Conservation (phyloP, 2,113 vertebrate species). For the Mormoops blainvillei region DNA sequence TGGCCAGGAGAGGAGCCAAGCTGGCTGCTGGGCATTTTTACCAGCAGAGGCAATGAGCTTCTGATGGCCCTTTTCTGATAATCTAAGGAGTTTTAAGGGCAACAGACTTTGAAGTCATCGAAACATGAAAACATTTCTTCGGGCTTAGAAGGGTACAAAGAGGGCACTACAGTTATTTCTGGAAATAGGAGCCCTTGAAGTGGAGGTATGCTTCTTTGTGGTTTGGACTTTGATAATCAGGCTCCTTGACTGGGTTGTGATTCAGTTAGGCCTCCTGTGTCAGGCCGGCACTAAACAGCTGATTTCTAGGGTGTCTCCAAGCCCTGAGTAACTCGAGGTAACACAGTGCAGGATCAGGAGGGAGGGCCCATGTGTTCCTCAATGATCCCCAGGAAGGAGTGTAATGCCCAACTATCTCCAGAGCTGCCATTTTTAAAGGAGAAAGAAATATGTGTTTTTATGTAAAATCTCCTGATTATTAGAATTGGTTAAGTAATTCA, state of each 20-base stretch:
- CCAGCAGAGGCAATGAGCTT: not conserved
- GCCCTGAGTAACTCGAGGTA: not conserved
- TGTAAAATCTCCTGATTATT: slow-evolving; percentile 18
- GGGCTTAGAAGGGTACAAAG: slow-evolving; percentile 54
- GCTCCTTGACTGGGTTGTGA: slow-evolving; percentile 35
- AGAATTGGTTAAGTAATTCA: slow-evolving; percentile 34
- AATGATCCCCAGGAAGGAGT: rapidly evolving
- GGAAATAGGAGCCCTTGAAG: slow-evolving; percentile 66
- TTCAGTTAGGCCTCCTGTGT: slow-evolving; percentile 9
- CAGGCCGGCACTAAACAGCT: not conserved
- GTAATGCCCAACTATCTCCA: not conserved
- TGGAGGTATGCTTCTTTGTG: slow-evolving; percentile 59
- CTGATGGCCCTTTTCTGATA: slow-evolving; percentile 41
- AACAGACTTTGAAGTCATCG: slow-evolving; percentile 54
- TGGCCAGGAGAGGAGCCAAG: slow-evolving; percentile 9
- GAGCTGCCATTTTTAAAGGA: not conserved
- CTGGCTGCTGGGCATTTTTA: not conserved
- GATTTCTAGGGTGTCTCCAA: not conserved
- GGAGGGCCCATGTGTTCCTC: not conserved
- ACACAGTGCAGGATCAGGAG: not conserved
- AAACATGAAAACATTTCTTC: slow-evolving; percentile 61
- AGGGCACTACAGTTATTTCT: slow-evolving; percentile 58
- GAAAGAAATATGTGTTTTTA: slow-evolving; percentile 10
- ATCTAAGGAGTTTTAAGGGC: slow-evolving; percentile 59
- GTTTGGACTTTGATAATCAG: slow-evolving; percentile 61